phyloP scores from a whole-genome alignment of 1,140 invertebrate species.

The Drosophila sturtevanti region DNA sequence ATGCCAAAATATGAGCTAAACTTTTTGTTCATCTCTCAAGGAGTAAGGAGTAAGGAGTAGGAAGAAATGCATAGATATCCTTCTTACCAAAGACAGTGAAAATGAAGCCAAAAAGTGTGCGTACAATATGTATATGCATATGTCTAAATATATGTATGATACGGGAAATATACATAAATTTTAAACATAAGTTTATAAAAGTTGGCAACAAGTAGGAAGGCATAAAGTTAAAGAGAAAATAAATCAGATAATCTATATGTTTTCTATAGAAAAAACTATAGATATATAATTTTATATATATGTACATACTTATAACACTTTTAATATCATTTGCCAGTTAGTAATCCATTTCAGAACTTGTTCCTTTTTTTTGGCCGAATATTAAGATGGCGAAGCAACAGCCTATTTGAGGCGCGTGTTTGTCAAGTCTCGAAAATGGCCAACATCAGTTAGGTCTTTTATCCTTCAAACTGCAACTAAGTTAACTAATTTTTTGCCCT shows the following conservation, averaged over 20 bases:
- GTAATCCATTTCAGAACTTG: neutral
- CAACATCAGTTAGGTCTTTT: constrained; percentile 14
- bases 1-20: constrained; percentile 2
- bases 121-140: neutral
- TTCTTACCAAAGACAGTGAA: constrained; percentile 16
- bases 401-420: constrained; percentile 49
- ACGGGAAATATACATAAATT: too few relatives aligned
- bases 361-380: neutral
- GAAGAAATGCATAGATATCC: neutral
- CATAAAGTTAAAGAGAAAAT: too few relatives aligned
- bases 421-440: neutral
- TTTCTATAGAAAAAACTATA: too few relatives aligned
- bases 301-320: too few relatives aligned
- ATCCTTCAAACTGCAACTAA: constrained; percentile 50
- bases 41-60: neutral
- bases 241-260: too few relatives aligned
- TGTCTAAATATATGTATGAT: neutral
- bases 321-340: neutral
- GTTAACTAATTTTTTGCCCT: constrained; percentile 71
- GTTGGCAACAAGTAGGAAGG: too few relatives aligned
- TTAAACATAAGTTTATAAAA: too few relatives aligned
- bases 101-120: constrained; percentile 17
- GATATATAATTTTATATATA: too few relatives aligned
- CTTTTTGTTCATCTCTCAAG: neutral
- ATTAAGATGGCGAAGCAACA: constrained; percentile 7